Evolutionary conservation across 2,888 invertebrate species (phyloP).

Genomic region (Hipparchia semele): DNA sequence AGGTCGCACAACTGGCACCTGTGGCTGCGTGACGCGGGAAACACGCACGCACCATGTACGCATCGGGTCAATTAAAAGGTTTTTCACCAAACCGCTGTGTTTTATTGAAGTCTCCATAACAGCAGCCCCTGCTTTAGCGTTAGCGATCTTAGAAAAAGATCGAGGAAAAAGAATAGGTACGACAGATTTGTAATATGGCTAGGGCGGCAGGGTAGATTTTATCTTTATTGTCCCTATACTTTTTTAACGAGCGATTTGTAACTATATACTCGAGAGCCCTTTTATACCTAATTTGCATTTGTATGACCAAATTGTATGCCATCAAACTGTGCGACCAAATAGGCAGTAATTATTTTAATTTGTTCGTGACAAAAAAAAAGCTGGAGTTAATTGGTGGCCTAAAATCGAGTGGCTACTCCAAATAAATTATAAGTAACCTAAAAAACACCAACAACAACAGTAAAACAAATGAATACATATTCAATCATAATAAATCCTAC

Average conservation of each 20-base stretch:
- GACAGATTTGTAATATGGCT: no score
- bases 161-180: no score
- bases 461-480: no score
- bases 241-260: constrained; percentile 6
- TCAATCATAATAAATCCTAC: no score
- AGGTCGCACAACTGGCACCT: constrained; percentile 8
- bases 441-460: no score
- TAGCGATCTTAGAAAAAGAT: no score
- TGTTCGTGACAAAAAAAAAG: background rate
- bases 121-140: no score
- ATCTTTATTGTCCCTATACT: constrained; percentile 3
- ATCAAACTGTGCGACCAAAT: background rate
- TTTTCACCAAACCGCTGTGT: no score
- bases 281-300: background rate
- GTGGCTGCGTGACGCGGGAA: constrained; percentile 17
- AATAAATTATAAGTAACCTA: no score
- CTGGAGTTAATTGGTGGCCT: no score
- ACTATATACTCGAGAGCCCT: background rate
- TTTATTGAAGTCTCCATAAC: background rate
- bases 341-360: constrained; percentile 7
- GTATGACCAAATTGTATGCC: background rate
- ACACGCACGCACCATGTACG: constrained; percentile 9
- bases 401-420: no score
- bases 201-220: background rate
- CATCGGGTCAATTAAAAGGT: constrained; percentile 16